Evolutionary conservation across 2,113 vertebrate genomes (phyloP), one percentile per base, ranked within the genome.

Genomic region (Stegastes partitus): DNA sequence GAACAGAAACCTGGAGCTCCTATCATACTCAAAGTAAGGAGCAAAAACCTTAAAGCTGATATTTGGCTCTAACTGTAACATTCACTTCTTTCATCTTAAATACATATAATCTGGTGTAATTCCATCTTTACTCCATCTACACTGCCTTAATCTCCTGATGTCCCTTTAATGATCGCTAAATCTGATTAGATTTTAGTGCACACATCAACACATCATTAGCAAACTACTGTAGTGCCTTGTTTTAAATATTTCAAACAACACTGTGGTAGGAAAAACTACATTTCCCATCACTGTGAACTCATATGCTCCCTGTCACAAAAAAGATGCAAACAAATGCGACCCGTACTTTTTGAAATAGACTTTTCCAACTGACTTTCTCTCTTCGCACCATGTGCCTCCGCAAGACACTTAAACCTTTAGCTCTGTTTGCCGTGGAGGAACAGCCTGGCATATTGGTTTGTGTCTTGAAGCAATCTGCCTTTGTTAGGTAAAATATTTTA

Each of bases 1-100:
- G 97, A 99, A 89, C 98, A 99, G 93, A 99, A 99, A 83, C 97
- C 98, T 0, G 98, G 98, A 0, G 96, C 98, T 0, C 98, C 98
- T 62, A 98, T 99, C 89, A 99, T 99, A 77, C 94, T 99, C 80
- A 99, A 99, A 95, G 98, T 98, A 94, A 49, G 84, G n/a, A 55
- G 45, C 15, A 18, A 25, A 59, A 12, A 34, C 7, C 39, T 31
- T 62, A 5, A 21, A 56, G 25, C 21, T 28, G n/a, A 1, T 37
- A 28, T 16, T 16, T 70, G 47, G 7, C 44, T 45, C 6, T 18
- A 18, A 5, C 47, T n/a, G 18, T 49, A 14, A 42, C 39, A 42
- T 58, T 49, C 25, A 47, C 11, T 58, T 58, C 5, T 49, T 59
- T 70, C 16, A 47, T 31, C 5, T 11, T 49, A 11, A 59, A 45